phyloP scores from a whole-genome alignment of 92 coral and sea anemone species.

The Isaurus tuberculatus region DNA sequence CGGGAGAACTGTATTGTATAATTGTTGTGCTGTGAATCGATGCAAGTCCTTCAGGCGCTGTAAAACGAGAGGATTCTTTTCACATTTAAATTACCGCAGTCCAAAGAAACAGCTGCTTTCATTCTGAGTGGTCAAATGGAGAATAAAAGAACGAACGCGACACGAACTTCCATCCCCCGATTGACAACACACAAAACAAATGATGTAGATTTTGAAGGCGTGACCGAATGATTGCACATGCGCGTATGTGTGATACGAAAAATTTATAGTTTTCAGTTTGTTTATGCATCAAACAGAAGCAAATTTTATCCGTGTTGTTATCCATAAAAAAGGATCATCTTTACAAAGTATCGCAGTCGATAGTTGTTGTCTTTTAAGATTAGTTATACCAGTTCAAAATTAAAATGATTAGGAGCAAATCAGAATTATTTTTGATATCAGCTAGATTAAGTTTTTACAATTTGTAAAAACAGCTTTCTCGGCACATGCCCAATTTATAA shows the following conservation, averaged over 20 bases:
- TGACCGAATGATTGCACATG: conserved; percentile 41
- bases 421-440: background rate
- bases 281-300: conserved; percentile 2
- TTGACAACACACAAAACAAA: conserved; percentile 71
- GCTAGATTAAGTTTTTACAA: conserved; percentile 22
- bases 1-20: conserved; percentile 34
- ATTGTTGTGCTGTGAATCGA: conserved; percentile 63
- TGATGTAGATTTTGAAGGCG: conserved; percentile 58
- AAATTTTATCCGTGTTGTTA: background rate
- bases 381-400: background rate
- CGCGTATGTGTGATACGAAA: conserved; percentile 52
- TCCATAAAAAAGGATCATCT: background rate
- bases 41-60: conserved; percentile 71
- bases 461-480: background rate
- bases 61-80: conserved; percentile 82
- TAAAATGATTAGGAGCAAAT: background rate
- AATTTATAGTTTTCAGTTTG: conserved; percentile 18
- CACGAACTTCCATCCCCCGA: conserved; percentile 64
- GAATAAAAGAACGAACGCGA: conserved; percentile 60
- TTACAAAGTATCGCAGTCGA: background rate
- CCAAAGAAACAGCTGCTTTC: conserved; percentile 87
- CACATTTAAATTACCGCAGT: conserved; percentile 84
- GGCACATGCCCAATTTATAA: background rate
- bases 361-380: conserved; percentile 1
- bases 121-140: conserved; percentile 82